Percentiles rank a stretch among this genome's conserved stretches.
These are phyloP conservation scores for Lycodopsis pacificus DNA, from an alignment of 2,797 vertebrate species.

Conservation along the genomic window DNA sequence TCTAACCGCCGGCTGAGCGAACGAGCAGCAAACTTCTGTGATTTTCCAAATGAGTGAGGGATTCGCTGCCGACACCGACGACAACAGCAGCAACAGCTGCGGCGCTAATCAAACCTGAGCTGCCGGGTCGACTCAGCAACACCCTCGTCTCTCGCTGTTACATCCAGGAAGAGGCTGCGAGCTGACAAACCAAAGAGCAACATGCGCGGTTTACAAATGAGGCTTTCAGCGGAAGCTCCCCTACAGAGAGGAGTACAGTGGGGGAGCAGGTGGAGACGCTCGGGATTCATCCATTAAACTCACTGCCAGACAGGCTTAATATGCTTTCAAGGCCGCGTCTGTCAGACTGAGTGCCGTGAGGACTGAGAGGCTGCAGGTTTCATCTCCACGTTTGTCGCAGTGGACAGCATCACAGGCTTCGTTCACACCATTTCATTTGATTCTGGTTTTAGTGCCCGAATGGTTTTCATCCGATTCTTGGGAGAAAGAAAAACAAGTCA, in stretches of 20 bases:
- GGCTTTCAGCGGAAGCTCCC: slow-evolving; percentile 44
- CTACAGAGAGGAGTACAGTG: slow-evolving; percentile 24
- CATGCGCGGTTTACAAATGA: slow-evolving; percentile 19
- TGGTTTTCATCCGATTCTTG: background rate
- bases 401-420: background rate
- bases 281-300: slow-evolving; percentile 50
- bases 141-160: slow-evolving; percentile 39
- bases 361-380: background rate
- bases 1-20: slow-evolving; percentile 18
- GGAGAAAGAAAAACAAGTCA: too few species aligned
- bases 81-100: slow-evolving; percentile 34
- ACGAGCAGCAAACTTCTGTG: slow-evolving; percentile 35
- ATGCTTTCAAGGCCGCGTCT: slow-evolving; percentile 41
- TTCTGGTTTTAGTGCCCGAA: background rate
- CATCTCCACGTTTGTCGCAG: background rate
- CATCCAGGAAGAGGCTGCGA: slow-evolving; percentile 29
- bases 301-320: slow-evolving; percentile 32
- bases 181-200: slow-evolving; percentile 26
- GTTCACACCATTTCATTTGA: background rate
- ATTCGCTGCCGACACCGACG: slow-evolving; percentile 23
- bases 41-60: slow-evolving; percentile 50
- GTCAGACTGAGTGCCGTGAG: slow-evolving; percentile 5
- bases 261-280: slow-evolving; percentile 49
- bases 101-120: slow-evolving; percentile 53
- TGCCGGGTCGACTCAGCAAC: slow-evolving; percentile 49